These are phyloP conservation scores for Drosophila ezoana DNA, from an alignment of 2,888 invertebrate species.

Conservation along the genomic window DNA sequence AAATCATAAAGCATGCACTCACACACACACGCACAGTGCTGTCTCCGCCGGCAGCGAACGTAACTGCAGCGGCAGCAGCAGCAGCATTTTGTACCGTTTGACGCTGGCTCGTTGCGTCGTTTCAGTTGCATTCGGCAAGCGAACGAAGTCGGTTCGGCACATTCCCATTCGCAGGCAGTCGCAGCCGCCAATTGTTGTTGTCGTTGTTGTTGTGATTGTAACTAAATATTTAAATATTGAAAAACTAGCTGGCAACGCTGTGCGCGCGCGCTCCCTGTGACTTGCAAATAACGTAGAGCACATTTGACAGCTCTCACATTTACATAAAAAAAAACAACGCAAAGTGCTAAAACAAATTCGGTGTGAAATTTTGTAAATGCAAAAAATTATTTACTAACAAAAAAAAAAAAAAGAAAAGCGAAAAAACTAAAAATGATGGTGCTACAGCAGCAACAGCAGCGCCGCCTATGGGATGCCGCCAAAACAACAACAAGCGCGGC, in stretches of 20 bases:
- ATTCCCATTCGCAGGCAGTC: constrained; percentile 29
- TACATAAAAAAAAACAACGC: constrained; percentile 15
- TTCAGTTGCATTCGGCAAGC: constrained; percentile 71
- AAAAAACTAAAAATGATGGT: constrained; percentile 48
- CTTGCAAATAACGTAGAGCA: constrained; percentile 24
- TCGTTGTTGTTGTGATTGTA: constrained; percentile 4
- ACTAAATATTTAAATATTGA: neutral
- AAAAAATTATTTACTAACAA: neutral
- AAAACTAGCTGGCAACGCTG: constrained; percentile 17
- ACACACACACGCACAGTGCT: constrained; percentile 38
- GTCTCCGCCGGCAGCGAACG: constrained; percentile 9
- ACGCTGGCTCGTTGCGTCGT: constrained; percentile 34
- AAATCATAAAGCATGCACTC: constrained; percentile 76
- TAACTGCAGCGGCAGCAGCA: constrained; percentile 37
- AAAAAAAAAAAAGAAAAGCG: neutral
- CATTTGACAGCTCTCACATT: constrained; percentile 30
- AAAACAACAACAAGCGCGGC: constrained; percentile 21
- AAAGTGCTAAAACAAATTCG: constrained; percentile 17
- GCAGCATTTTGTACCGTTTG: constrained; percentile 46
- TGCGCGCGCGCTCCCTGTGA: constrained; percentile 21
- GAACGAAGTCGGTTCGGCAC: constrained; percentile 64
- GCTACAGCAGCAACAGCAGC: constrained; percentile 80
- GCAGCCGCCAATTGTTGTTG: constrained; percentile 3
- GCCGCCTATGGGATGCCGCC: constrained; percentile 73
- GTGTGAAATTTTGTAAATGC: constrained; percentile 1